phyloP scores from a whole-genome alignment of 2,113 vertebrate species.

The Mixornis gularis region DNA sequence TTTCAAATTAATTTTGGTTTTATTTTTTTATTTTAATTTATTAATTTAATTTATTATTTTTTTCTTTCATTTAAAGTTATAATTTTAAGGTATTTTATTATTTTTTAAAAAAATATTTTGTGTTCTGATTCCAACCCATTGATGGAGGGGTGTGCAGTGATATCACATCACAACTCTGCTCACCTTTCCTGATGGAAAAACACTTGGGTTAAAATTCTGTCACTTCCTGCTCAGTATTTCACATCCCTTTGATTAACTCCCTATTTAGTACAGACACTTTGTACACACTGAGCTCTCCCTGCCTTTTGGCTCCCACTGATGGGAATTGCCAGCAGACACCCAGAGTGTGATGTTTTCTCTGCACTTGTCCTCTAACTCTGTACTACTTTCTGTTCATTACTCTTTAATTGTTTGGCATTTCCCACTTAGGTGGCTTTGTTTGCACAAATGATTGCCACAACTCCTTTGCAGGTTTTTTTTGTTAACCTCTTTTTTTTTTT shows the following conservation, averaged over 20 bases:
- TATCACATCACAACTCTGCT: neutral
- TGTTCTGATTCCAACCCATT: neutral
- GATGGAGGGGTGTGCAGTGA: neutral
- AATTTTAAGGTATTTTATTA: neutral
- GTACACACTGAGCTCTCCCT: neutral
- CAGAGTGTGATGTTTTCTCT: conserved; percentile 23
- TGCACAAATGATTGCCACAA: conserved; percentile 55
- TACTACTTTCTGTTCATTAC: conserved; percentile 54
- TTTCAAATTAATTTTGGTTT: neutral
- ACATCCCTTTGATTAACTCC: neutral
- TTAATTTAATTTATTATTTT: too few species aligned
- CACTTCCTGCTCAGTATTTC: neutral
- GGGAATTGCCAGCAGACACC: neutral
- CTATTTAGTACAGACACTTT: neutral
- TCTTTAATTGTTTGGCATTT: conserved; percentile 69
- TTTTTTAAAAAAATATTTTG: neutral
- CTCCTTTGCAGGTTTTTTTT: conserved; percentile 60
- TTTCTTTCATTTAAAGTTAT: neutral
- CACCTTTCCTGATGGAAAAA: neutral
- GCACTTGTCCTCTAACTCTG: conserved; percentile 14
- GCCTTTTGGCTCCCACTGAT: neutral
- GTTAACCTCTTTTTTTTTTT: conserved; percentile 19
- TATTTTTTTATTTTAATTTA: neutral
- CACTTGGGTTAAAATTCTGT: neutral
- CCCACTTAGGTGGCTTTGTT: conserved; percentile 52